Percentiles rank a stretch among this genome's conserved stretches.
Conservation (phyloP, 2,113 vertebrate genomes). For the Perccottus glenii region DNA sequence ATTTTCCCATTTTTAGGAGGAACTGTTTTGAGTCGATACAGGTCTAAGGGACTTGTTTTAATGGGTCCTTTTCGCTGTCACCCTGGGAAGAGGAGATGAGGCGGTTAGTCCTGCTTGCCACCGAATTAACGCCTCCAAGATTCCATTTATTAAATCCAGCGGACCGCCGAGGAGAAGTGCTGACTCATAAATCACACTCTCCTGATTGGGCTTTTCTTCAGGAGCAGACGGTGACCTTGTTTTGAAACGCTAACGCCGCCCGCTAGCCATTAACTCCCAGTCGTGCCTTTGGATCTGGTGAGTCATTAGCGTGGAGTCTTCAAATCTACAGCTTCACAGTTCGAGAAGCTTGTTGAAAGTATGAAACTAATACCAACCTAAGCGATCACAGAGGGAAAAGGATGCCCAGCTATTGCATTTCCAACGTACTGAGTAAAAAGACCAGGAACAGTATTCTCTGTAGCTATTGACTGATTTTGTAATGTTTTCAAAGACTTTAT, state of each 20-base stretch:
- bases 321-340: constrained; percentile 32
- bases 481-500: too few species aligned
- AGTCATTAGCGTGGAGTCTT: constrained; percentile 48
- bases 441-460: too few species aligned
- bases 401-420: not conserved
- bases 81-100: constrained; percentile 30
- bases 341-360: constrained; percentile 23
- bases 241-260: constrained; percentile 48
- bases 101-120: constrained; percentile 33
- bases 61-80: constrained; percentile 26
- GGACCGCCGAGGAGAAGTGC: constrained; percentile 17
- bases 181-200: constrained; percentile 63
- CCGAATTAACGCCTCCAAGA: constrained; percentile 43
- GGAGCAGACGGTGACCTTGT: constrained; percentile 53
- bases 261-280: constrained; percentile 42
- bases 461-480: too few species aligned
- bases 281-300: constrained; percentile 43
- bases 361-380: constrained; percentile 18
- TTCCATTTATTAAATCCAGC: constrained; percentile 57
- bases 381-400: constrained; percentile 11
- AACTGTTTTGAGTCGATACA: constrained; percentile 1
- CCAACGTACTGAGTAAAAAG: too few species aligned
- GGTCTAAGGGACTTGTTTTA: constrained; percentile 35
- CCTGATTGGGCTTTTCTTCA: constrained; percentile 44
- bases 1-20: constrained; percentile 17